Percentiles rank a stretch among this genome's conserved stretches.
Conservation (phyloP, 2,113 vertebrate species). For the Corynorhinus townsendii region DNA sequence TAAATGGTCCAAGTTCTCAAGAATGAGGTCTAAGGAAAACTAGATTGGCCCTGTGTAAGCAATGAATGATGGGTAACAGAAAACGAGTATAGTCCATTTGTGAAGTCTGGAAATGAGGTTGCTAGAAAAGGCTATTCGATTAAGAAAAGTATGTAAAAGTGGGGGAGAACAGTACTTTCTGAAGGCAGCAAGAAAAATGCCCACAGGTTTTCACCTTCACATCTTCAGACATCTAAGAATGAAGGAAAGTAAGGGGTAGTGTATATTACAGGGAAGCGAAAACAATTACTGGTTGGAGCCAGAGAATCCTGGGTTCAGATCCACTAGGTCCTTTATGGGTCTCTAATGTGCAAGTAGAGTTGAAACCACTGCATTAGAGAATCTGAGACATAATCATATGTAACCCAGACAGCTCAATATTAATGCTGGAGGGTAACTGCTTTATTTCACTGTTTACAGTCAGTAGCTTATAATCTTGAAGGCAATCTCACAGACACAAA, state of each 20-base stretch:
- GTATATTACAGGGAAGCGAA: not conserved
- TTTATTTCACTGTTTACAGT: slow-evolving; percentile 70
- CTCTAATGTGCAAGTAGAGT: not conserved
- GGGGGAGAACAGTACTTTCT: not conserved
- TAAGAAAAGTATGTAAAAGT: not conserved
- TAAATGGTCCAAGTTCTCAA: not conserved
- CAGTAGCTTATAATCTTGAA: slow-evolving; percentile 42
- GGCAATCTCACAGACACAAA: slow-evolving; percentile 6
- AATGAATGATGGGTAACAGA: not conserved
- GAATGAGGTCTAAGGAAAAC: not conserved
- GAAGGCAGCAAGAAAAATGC: not conserved
- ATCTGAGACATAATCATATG: not conserved
- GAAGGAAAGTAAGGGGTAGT: not conserved
- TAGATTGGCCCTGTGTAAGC: not conserved
- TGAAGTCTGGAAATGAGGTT: not conserved
- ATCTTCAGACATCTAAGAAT: not conserved
- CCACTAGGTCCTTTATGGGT: not conserved
- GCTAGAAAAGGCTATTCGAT: not conserved
- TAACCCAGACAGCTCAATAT: not conserved
- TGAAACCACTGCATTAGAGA: not conserved
- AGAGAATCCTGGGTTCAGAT: not conserved
- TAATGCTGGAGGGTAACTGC: not conserved
- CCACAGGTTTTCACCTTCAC: not conserved
- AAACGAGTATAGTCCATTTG: not conserved
- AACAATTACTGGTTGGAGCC: not conserved